Percentiles rank a stretch among this genome's conserved stretches.
These are phyloP conservation scores for Tetropium fuscum DNA, from an alignment of 2,888 invertebrate genomes.

Conservation along the genomic window DNA sequence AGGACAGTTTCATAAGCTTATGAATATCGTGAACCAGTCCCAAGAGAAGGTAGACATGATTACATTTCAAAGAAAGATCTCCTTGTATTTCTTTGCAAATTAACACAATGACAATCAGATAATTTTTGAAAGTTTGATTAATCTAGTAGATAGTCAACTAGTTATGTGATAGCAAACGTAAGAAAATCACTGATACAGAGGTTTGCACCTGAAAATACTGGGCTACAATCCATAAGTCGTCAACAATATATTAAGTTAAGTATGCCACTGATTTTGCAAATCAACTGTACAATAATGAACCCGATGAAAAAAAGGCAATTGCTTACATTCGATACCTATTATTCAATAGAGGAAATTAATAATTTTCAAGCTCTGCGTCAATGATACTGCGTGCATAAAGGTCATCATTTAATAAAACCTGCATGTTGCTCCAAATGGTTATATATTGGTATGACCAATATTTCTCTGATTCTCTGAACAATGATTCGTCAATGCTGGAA, in stretches of 20 bases:
- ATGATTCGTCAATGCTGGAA: background rate
- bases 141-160: background rate
- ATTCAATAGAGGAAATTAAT: background rate
- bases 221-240: background rate
- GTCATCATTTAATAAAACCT: background rate
- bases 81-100: background rate
- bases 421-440: background rate
- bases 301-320: background rate
- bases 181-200: background rate
- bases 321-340: background rate
- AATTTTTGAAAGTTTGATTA: background rate
- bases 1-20: background rate
- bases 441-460: background rate
- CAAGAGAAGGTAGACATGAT: too few relatives aligned
- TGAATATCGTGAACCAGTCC: background rate
- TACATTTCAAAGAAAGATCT: too few relatives aligned
- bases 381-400: background rate
- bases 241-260: background rate
- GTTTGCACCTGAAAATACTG: background rate
- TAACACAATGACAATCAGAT: background rate
- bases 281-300: background rate
- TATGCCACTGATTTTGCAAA: too few relatives aligned
- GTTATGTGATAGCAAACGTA: background rate
- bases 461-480: background rate
- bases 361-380: too few relatives aligned